A percentile compares a stretch with the other conserved stretches of the same genome.
phyloP scores from a whole-genome alignment of 1,140 invertebrate genomes.

The Frieseomelitta varia region DNA sequence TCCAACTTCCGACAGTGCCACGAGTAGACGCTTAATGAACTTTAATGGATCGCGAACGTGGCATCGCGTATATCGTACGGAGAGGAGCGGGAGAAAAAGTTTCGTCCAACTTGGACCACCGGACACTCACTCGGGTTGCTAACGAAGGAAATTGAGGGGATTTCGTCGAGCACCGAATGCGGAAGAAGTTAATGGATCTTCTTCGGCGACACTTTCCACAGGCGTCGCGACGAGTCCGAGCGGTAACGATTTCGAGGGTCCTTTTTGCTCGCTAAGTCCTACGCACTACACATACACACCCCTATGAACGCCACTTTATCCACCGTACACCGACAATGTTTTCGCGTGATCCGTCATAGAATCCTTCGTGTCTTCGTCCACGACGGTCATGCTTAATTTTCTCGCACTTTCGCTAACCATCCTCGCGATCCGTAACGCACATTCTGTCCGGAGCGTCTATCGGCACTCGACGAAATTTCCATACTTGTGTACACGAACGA shows the following conservation, averaged over 20 bases:
- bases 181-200: slow-evolving; percentile 24
- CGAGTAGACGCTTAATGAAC: slow-evolving; percentile 1
- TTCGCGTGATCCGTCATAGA: background rate
- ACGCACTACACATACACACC: slow-evolving; percentile 47
- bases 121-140: background rate
- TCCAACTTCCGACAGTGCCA: background rate
- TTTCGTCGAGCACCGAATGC: background rate
- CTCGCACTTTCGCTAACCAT: background rate
- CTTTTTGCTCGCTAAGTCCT: slow-evolving; percentile 6
- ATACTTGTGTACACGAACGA: background rate
- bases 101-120: background rate
- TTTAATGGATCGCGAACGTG: slow-evolving; percentile 18
- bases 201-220: background rate
- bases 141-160: slow-evolving; percentile 20
- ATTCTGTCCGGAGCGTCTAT: background rate
- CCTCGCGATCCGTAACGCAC: background rate
- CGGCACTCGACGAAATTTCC: background rate
- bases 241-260: slow-evolving; percentile 21
- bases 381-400: background rate
- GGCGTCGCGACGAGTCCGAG: background rate
- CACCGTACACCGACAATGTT: slow-evolving; percentile 12
- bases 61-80: background rate
- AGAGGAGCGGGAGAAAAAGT: slow-evolving; percentile 22
- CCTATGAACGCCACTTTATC: background rate
- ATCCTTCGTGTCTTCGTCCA: background rate